Evolutionary conservation across 2,888 invertebrate genomes (phyloP).

Genomic region (Tinea pellionella): DNA sequence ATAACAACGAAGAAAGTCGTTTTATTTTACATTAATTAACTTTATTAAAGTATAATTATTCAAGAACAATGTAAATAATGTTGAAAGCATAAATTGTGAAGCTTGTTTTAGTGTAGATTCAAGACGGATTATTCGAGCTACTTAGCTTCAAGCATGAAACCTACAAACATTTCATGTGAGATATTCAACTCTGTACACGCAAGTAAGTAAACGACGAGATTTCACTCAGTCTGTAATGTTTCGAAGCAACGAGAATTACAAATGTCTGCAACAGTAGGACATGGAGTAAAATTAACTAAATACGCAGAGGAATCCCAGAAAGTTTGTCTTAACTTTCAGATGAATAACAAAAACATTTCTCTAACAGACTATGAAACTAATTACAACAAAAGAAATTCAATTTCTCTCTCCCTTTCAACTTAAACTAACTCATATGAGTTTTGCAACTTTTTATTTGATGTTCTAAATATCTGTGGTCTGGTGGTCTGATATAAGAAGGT

Average conservation of each 20-base stretch:
- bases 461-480: background rate
- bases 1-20: too few relatives aligned
- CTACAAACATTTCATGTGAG: background rate
- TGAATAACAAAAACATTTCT: conserved; percentile 6
- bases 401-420: background rate
- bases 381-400: conserved; percentile 3
- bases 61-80: background rate
- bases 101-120: background rate
- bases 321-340: background rate
- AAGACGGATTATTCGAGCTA: background rate
- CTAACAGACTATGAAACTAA: conserved; percentile 3
- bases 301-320: background rate
- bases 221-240: background rate
- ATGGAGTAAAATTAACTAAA: background rate
- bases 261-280: conserved; percentile 1
- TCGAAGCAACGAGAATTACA: conserved; percentile 5
- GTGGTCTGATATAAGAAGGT: background rate
- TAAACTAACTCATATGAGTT: background rate
- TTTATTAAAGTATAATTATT: too few relatives aligned
- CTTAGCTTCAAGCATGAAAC: background rate
- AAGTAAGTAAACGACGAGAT: background rate
- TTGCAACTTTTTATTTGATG: background rate
- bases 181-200: background rate
- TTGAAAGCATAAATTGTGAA: background rate
- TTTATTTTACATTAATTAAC: too few relatives aligned